Conservation (phyloP, 2,888 invertebrate species). For the Drosophila ochracea region DNA sequence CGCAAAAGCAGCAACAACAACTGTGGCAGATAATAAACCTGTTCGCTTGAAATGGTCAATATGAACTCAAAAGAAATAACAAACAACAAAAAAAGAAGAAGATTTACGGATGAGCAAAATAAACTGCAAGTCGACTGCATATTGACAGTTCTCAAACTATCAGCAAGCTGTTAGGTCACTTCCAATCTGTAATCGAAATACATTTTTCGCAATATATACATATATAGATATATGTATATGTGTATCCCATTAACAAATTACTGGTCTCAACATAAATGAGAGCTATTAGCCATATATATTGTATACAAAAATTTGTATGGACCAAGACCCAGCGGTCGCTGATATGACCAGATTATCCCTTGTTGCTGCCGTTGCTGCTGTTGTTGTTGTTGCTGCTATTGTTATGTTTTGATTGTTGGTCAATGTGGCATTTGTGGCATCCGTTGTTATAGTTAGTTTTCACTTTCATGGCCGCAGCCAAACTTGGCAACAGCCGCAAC, state of each 20-base stretch:
- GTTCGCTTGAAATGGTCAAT: constrained; percentile 58
- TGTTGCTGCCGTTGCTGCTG: constrained; percentile 25
- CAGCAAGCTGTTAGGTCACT: constrained; percentile 4
- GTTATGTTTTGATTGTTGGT: constrained; percentile 53
- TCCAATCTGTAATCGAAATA: not conserved
- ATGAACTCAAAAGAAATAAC: constrained; percentile 31
- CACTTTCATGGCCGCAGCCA: constrained; percentile 65
- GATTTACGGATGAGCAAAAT: constrained; percentile 4
- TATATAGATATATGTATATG: not conserved
- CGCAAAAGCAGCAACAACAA: constrained; percentile 19
- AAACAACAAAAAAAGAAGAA: constrained; percentile 22
- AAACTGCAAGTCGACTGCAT: constrained; percentile 34
- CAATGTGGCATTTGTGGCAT: constrained; percentile 61
- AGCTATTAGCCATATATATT: constrained; percentile 23
- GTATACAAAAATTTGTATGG: constrained; percentile 2
- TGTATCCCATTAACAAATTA: constrained; percentile 29
- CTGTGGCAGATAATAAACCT: constrained; percentile 54
- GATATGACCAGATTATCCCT: constrained; percentile 34
- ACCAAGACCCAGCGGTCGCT: not conserved
- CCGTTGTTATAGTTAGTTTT: constrained; percentile 67
- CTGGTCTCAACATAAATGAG: constrained; percentile 20
- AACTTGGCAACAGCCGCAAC: constrained; percentile 59
- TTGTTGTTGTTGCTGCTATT: constrained; percentile 28
- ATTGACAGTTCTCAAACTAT: constrained; percentile 14
- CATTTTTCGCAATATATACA: not conserved